These are phyloP conservation scores for Vulpes ferrilata DNA, from an alignment of 2,113 vertebrate species.

Conservation along the genomic window DNA sequence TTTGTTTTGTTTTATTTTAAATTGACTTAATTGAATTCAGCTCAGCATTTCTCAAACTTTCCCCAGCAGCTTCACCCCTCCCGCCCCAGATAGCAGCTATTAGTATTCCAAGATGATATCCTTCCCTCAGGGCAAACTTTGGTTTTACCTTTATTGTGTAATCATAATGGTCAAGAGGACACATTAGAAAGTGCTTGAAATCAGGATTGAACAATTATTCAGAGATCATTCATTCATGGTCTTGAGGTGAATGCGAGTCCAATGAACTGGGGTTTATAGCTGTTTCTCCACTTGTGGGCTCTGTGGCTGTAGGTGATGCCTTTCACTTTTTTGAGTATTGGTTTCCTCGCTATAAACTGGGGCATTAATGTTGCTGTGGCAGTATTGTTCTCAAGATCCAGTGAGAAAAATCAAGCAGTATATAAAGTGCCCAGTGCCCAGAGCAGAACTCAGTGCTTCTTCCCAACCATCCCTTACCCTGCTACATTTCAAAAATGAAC, in stretches of 20 bases:
- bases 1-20: neutral
- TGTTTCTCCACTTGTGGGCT: neutral
- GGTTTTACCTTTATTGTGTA: neutral
- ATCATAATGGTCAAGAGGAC: neutral
- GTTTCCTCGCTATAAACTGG: neutral
- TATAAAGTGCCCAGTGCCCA: neutral
- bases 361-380: neutral
- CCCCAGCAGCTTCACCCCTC: neutral
- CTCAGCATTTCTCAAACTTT: neutral
- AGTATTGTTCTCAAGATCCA: neutral
- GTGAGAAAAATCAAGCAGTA: neutral
- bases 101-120: neutral
- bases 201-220: neutral
- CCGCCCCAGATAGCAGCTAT: neutral
- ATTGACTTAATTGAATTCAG: neutral
- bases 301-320: neutral
- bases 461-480: neutral
- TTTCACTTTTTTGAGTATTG: neutral
- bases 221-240: neutral
- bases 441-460: neutral
- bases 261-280: neutral
- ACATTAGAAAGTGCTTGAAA: neutral
- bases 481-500: neutral
- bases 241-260: neutral
- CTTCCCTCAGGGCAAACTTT: neutral